These are phyloP conservation scores for Limnephilus auricula DNA, from an alignment of 2,888 invertebrate species.

Conservation along the genomic window DNA sequence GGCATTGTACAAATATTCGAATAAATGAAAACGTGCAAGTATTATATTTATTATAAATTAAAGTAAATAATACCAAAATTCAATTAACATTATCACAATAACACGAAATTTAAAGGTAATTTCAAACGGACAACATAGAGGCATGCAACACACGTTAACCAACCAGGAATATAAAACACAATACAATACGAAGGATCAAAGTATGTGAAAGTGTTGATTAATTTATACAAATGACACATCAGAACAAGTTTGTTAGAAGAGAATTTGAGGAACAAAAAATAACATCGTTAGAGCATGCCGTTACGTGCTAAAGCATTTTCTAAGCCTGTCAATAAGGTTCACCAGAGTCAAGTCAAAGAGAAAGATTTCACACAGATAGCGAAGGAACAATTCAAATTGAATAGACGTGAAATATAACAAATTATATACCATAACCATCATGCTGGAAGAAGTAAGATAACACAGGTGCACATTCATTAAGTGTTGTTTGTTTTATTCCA, in stretches of 20 bases:
- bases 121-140: not conserved
- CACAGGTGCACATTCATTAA: conserved; percentile 46
- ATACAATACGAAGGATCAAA: not conserved
- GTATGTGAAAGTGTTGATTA: not conserved
- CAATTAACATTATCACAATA: not conserved
- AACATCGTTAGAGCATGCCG: not conserved
- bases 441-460: conserved; percentile 28
- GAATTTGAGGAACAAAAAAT: not conserved
- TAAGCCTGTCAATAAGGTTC: not conserved
- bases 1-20: not conserved
- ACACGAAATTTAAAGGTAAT: not conserved
- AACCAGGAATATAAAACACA: not conserved
- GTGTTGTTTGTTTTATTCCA: conserved; percentile 38
- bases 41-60: not conserved
- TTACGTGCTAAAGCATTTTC: not conserved
- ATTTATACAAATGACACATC: not conserved
- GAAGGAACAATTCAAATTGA: not conserved
- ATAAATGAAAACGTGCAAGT: not conserved
- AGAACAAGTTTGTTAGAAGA: not conserved
- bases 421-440: conserved; percentile 5
- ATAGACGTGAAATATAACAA: not conserved
- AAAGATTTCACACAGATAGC: not conserved
- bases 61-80: not conserved
- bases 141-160: not conserved
- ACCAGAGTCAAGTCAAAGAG: not conserved